Percentiles rank a stretch among this genome's conserved stretches.
Evolutionary conservation across 2,113 vertebrate genomes (phyloP).

Genomic region (Leptosomus discolor): DNA sequence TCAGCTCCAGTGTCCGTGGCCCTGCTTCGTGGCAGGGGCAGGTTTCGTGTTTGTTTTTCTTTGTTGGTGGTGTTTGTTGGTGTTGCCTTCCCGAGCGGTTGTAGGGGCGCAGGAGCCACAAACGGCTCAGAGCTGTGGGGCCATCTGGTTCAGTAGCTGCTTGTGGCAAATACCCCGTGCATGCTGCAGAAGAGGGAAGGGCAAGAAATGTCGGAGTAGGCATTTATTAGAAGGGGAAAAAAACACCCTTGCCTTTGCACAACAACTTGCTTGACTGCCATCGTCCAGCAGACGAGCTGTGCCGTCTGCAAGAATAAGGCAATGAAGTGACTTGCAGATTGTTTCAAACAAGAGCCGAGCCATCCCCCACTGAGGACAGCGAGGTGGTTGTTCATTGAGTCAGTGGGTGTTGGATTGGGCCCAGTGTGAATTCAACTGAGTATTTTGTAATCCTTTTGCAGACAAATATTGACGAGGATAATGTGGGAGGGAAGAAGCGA

Average conservation of each 20-base stretch:
- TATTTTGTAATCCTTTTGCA: neutral
- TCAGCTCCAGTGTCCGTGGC: neutral
- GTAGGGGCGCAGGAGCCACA: neutral
- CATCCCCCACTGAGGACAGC: neutral
- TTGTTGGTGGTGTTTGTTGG: neutral
- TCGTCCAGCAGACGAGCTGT: neutral
- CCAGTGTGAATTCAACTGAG: neutral
- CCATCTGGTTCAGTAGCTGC: neutral
- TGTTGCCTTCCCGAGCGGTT: neutral
- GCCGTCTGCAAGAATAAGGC: neutral
- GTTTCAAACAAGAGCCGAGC: neutral
- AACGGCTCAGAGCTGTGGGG: neutral
- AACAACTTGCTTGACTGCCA: rapidly evolving
- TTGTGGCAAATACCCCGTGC: neutral
- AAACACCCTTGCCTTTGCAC: neutral
- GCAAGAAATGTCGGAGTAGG: neutral
- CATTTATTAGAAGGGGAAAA: neutral
- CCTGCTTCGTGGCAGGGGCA: neutral
- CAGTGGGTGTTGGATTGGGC: neutral
- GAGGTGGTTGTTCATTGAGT: neutral
- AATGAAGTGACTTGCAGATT: neutral
- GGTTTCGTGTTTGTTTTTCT: neutral
- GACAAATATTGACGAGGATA: neutral
- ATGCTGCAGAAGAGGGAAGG: neutral
- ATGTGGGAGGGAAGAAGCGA: neutral